Base-by-base conservation (phyloP, 2,888 invertebrate species). In the Eupithecia vulgata region DNA sequence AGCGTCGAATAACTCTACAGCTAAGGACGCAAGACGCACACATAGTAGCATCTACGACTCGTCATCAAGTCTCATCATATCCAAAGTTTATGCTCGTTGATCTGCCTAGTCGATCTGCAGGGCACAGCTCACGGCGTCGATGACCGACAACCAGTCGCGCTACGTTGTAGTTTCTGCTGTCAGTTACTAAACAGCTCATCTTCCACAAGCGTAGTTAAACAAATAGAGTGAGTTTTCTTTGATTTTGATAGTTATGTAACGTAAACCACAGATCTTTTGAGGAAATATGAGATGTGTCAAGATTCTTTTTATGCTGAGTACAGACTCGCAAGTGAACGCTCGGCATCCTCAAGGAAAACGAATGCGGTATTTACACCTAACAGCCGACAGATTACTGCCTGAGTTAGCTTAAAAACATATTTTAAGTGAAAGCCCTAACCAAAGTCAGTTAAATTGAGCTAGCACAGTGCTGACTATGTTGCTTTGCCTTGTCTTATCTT, bases 21-120 rank as follows among this genome's bases (percentile, higher is more conserved):
- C 61, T 45, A 17, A 81, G 71, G 79, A 73, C 77, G 71, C 40
- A 70, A 59, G 40, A 34, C 76, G 30, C 75, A n/a, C 75, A n/a
- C 71, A 1, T 4, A n/a, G 67, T 75, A 61, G 6, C 5, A 78
- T 67, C 86, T 89, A 84, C 86, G 90, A 89, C 88, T 90, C 89
- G 89, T 90, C 90, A 90, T 90, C 89, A 69, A 75, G 84, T 88
- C 76, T 88, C 88, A 90, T 90, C 89, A 90, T 84, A n/a, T 85
- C 81, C 78, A 71, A 34, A 34, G 15, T 34, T 25, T 13, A 61
- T 15, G 13, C 15, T n/a, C n/a, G n/a, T n/a, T n/a, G n/a, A n/a
- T n/a, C n/a, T n/a, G n/a, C n/a, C n/a, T n/a, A n/a, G n/a, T n/a
- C n/a, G n/a, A n/a, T n/a, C n/a, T n/a, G n/a, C n/a, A n/a, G n/a